Base-by-base conservation (phyloP, 2,888 invertebrate genomes). In the Pterobdella sp. region DNA sequence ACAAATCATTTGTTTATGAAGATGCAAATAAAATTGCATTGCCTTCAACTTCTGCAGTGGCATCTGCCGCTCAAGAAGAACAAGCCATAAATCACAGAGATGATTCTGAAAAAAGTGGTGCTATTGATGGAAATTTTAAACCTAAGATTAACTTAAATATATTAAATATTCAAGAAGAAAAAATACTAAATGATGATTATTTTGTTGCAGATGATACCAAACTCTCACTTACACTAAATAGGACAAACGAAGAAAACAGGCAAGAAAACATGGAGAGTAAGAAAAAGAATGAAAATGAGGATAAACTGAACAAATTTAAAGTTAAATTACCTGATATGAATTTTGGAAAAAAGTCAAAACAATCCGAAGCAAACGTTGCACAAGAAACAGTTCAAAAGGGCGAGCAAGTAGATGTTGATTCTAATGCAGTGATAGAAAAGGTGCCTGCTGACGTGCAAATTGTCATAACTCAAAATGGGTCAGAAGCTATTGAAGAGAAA, bases 1-100 rank as follows among this genome's bases (percentile, higher is more conserved):
- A 71, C 36, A 35, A 71, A 34, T 71, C 71, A 0, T 71, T 71
- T 71, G 71, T 71, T 26, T 71, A 71, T n/a, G 71, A 71, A 71
- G 71, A 71, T 35, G 71, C 71, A 29, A n/a, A 32, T n/a, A n/a
- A 34, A n/a, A 63, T 71, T 37, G 35, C 63, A n/a, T 14, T 71
- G n/a, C 71, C 71, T 14, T 22, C n/a, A 42, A 56, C 60, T 4
- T 56, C 60, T 42, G 42, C 42, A 3, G 7, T 56, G n/a, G n/a
- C 14, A 22, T 26, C 60, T 14, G 26, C 60, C n/a, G 26, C 60
- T 56, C n/a, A 26, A n/a, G 60, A 56, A 56, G 60, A 56, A 56
- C 4, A 4, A 22, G 60, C 26, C 3, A 56, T 26, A 14, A 26
- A 56, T 56, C n/a, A 4, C 18, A 4, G 26, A 18, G 60, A 22